A percentile compares a stretch with the other conserved stretches of the same genome.
phyloP scores from a whole-genome alignment of 2,888 invertebrate species.

The Pollenia griseotomentosa region DNA sequence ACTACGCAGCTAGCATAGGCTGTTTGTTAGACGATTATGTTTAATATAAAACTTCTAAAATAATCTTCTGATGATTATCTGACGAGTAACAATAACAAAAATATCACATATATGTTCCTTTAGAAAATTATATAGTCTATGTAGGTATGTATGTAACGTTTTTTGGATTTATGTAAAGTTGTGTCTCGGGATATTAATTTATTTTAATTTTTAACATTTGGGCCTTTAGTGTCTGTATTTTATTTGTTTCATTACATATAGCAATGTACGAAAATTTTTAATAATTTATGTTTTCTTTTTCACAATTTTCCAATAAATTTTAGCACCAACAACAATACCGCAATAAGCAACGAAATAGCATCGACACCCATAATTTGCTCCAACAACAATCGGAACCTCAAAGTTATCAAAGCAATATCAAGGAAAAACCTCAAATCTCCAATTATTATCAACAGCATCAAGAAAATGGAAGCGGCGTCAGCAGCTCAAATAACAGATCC shows the following conservation, averaged over 20 bases:
- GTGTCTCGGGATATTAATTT: not conserved
- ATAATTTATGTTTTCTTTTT: conserved; percentile 10
- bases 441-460: conserved; percentile 72
- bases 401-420: conserved; percentile 64
- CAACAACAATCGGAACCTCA: conserved; percentile 68
- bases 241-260: not conserved
- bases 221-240: conserved; percentile 52
- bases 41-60: no score
- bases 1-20: no score
- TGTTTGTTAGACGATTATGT: no score
- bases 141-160: not conserved
- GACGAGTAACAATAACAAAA: no score
- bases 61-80: no score
- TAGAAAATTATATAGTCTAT: no score
- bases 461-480: conserved; percentile 62
- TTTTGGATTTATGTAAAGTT: not conserved
- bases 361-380: conserved; percentile 40
- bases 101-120: no score
- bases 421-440: conserved; percentile 64
- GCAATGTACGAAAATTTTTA: conserved; percentile 21
- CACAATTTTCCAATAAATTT: not conserved
- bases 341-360: conserved; percentile 59
- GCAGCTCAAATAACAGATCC: conserved; percentile 58
- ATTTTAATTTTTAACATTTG: conserved; percentile 29
- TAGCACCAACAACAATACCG: conserved; percentile 65